phyloP scores from a whole-genome alignment of 2,888 invertebrate species.

The Zaprionus bogoriensis region DNA sequence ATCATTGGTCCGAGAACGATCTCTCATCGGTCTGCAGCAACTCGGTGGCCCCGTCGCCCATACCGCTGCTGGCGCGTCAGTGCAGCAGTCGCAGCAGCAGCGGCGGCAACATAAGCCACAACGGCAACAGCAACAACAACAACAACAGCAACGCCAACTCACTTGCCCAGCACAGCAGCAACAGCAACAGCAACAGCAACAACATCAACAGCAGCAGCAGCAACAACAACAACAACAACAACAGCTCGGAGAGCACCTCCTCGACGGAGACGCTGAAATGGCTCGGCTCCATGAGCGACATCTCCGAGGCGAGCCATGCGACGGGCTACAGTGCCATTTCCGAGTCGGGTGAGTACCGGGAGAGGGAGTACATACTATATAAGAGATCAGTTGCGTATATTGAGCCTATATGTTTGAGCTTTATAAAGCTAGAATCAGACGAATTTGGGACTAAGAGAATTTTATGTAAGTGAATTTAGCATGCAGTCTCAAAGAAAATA shows the following conservation, averaged over 20 bases:
- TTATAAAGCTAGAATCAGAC: no score
- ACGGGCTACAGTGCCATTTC: constrained; percentile 83
- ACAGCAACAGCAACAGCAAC: constrained; percentile 48
- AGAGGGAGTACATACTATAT: no score
- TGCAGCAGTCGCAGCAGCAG: constrained; percentile 42
- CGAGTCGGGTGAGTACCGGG: constrained; percentile 83
- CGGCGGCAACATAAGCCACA: constrained; percentile 42
- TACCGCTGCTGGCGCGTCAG: constrained; percentile 63
- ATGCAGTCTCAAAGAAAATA: no score
- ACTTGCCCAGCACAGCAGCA: constrained; percentile 40
- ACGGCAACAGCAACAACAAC: constrained; percentile 20
- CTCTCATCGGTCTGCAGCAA: constrained; percentile 80
- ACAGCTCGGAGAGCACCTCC: constrained; percentile 83
- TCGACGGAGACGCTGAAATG: constrained; percentile 91
- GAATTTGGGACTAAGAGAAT: no score
- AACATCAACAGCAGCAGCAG: no score
- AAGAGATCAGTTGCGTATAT: no score
- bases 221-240: constrained; percentile 66
- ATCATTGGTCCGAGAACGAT: constrained; percentile 83
- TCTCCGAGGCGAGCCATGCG: constrained; percentile 86
- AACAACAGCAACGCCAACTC: constrained; percentile 34
- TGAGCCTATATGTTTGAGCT: no score
- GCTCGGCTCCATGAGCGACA: constrained; percentile 90
- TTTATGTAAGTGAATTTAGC: no score
- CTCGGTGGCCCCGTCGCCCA: constrained; percentile 77